These are phyloP conservation scores for Bombus affinis DNA, from an alignment of 1,140 invertebrate species.

Conservation along the genomic window DNA sequence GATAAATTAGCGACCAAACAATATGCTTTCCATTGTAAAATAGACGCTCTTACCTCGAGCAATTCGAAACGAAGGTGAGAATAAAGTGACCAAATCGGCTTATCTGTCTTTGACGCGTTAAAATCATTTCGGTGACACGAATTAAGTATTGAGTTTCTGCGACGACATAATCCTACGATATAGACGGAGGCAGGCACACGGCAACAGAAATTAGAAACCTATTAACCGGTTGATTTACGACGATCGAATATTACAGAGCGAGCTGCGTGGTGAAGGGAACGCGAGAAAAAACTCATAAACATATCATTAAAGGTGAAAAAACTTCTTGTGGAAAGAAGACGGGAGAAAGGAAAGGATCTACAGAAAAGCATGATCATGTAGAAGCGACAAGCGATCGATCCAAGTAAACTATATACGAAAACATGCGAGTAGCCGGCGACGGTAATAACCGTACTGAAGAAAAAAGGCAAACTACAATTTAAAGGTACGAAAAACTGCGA, in stretches of 20 bases:
- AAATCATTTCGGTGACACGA: background rate
- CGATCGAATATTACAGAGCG: background rate
- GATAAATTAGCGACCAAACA: background rate
- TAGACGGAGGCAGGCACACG: no score
- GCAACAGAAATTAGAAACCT: conserved; percentile 19
- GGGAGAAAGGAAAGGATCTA: background rate
- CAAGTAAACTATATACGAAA: conserved; percentile 23
- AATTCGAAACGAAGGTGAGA: background rate
- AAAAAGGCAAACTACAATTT: background rate
- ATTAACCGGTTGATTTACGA: conserved; percentile 19
- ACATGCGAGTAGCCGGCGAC: background rate
- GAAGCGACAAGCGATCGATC: background rate
- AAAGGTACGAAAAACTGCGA: background rate
- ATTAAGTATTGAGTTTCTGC: background rate
- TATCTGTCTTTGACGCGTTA: background rate
- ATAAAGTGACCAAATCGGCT: background rate
- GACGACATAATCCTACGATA: background rate
- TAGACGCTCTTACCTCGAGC: no score
- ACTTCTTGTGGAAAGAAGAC: background rate
- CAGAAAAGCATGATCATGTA: background rate
- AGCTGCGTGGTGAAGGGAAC: background rate
- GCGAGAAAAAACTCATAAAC: background rate
- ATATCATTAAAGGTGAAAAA: background rate
- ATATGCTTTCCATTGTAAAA: background rate
- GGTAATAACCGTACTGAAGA: background rate